Conservation (phyloP, 92 coral and sea anemone genomes). For the Epizoanthus stellaris region DNA sequence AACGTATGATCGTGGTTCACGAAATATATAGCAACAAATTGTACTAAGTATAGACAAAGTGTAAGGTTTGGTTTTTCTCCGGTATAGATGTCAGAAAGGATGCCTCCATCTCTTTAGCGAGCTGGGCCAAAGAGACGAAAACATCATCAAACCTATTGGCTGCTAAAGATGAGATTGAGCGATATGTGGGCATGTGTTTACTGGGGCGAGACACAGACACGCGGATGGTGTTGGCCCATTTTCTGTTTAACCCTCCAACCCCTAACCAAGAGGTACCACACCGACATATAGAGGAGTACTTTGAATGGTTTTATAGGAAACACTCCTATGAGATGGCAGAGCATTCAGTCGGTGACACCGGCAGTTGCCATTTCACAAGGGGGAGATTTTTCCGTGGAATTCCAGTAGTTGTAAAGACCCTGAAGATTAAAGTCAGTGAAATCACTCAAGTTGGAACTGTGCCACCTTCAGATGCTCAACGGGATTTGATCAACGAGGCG, state of each 20-base stretch:
- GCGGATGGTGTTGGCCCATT: not conserved
- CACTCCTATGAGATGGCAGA: not conserved
- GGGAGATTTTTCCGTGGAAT: constrained; percentile 2
- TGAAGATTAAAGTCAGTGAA: not conserved
- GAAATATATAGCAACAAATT: too few species aligned
- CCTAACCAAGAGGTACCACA: not conserved
- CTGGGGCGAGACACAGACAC: not conserved
- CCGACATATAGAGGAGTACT: not conserved
- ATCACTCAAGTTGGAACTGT: not conserved
- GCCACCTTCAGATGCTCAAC: not conserved
- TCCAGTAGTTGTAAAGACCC: not conserved
- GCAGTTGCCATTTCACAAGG: not conserved
- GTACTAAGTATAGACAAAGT: too few species aligned
- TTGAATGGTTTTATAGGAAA: not conserved
- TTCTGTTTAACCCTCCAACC: not conserved
- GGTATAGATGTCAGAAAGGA: too few species aligned
- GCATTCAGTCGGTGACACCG: not conserved
- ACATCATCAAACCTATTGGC: not conserved
- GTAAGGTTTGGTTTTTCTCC: too few species aligned
- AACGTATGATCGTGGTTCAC: too few species aligned
- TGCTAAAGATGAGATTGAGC: not conserved
- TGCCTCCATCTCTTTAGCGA: too few species aligned
- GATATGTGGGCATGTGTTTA: not conserved
- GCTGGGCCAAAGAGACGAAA: not conserved
- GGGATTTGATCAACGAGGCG: not conserved